Evolutionary conservation across 2,113 vertebrate species (phyloP).

Genomic region (Phocoena sinus): DNA sequence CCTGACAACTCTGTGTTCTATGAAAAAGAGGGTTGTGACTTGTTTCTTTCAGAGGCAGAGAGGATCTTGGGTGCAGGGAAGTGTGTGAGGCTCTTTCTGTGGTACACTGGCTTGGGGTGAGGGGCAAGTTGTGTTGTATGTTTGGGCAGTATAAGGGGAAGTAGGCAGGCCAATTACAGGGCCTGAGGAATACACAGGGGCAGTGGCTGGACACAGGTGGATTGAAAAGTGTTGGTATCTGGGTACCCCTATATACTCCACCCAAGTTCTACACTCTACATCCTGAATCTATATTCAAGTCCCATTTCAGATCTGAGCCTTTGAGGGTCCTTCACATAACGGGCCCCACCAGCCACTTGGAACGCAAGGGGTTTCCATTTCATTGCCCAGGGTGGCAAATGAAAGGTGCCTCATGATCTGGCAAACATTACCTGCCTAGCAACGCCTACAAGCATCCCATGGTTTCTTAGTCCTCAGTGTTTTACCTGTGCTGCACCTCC

Average conservation of each 20-base stretch:
- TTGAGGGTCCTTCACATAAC: neutral
- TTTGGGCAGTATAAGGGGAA: neutral
- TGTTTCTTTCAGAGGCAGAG: neutral
- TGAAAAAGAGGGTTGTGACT: neutral
- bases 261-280: neutral
- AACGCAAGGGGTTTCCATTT: neutral
- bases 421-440: neutral
- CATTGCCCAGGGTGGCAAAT: rapidly evolving
- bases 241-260: neutral
- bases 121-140: too few species aligned
- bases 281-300: neutral
- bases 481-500: neutral
- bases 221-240: neutral
- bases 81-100: neutral
- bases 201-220: neutral
- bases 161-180: neutral
- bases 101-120: neutral
- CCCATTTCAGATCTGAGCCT: neutral
- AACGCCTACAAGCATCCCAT: neutral
- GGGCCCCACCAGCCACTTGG: too few species aligned
- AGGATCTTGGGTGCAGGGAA: neutral
- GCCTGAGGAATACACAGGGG: too few species aligned
- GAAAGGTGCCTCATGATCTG: rapidly evolving
- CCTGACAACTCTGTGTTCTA: too few species aligned
- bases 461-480: neutral